Base-by-base conservation (phyloP, 2,797 vertebrate genomes). In the Psittacula echo region DNA sequence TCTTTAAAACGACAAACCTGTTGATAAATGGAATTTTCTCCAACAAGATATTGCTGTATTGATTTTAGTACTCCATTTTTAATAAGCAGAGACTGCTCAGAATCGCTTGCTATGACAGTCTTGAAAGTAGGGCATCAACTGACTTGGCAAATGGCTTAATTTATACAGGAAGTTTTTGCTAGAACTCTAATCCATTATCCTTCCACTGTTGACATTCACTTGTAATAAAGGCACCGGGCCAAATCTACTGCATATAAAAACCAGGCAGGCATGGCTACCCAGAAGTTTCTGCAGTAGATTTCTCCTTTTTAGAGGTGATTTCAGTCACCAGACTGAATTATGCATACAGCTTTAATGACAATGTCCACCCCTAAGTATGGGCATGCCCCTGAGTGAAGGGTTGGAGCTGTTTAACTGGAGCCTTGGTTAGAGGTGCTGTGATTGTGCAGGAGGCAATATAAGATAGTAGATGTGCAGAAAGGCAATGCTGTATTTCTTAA, bases 31-130 rank as follows among this genome's bases (percentile, higher is more conserved):
- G 91, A 95, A 95, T 98, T 97, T 96, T 88, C 72, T 95, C 89
- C 87, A 95, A 85, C 81, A 93, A 97, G 97, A 97, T 98, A 98
- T 96, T 97, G 93, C 96, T 96, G 32, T 97, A 98, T 97, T 95
- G 97, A 98, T 97, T 95, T 97, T 74, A 78, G 87, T 27, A 61
- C 90, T 97, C 75, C 93, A 64, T 89, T 96, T 97, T 96, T 95
- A 97, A 96, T 96, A 97, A 97, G 89, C 77, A 82, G 70, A 93
- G 65, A 60, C 42, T 29, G n/a, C 62, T 76, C 74, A 90, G 94
- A 97, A 96, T 21, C 95, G 91, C 96, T 97, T 95, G 92, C 94
- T 86, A 64, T 93, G 90, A 83, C 78, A 92, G 80, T 95, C 83
- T 87, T 72, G 75, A 90, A 93, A 97, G 85, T 77, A 95, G 87